Conservation (phyloP, 1,140 invertebrate species). For the Arctopsyche grandis region DNA sequence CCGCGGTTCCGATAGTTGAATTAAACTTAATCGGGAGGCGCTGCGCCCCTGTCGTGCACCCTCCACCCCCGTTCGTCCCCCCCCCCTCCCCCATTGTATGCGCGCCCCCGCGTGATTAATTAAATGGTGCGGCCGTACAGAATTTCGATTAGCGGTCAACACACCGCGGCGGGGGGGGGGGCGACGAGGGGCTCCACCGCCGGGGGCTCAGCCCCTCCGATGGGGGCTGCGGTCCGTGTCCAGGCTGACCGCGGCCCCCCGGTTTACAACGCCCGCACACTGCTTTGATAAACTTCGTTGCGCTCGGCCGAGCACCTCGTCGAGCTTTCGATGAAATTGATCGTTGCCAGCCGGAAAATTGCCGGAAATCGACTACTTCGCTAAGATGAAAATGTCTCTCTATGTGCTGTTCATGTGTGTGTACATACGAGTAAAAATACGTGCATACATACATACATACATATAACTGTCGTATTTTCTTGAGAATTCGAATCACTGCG, state of each 20-base stretch:
- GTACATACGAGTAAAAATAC: too few relatives aligned
- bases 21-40: slow-evolving; percentile 20
- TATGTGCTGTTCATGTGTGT: too few relatives aligned
- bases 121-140: slow-evolving; percentile 29
- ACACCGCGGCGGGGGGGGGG: neutral
- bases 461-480: too few relatives aligned
- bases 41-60: neutral
- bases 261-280: neutral
- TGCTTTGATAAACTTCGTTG: slow-evolving; percentile 12
- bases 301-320: neutral
- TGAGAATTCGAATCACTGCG: too few relatives aligned
- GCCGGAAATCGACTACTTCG: neutral
- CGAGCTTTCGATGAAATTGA: slow-evolving; percentile 2
- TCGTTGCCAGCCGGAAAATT: slow-evolving; percentile 6
- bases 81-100: neutral
- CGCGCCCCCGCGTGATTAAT: slow-evolving; percentile 40
- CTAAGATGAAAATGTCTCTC: neutral
- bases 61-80: neutral
- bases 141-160: slow-evolving; percentile 45
- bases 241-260: neutral
- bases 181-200: neutral
- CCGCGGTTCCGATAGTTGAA: slow-evolving; percentile 19
- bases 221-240: too few relatives aligned
- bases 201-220: neutral
- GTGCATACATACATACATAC: too few relatives aligned